phyloP scores from a whole-genome alignment of 2,113 vertebrate genomes.

The Desmodus rotundus region DNA sequence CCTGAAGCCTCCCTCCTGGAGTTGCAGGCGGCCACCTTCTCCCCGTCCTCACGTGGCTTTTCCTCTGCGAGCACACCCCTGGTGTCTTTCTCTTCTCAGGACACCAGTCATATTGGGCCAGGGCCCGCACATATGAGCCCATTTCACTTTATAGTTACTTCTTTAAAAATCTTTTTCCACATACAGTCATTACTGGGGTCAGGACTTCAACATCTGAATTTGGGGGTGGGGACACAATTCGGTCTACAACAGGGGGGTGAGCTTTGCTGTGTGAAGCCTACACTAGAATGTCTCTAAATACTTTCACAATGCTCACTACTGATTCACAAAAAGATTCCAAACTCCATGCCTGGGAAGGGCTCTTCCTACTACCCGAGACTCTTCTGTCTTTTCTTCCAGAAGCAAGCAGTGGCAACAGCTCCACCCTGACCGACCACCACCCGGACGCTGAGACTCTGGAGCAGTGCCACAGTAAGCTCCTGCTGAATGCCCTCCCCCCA shows the following conservation, averaged over 20 bases:
- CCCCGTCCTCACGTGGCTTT: accelerated
- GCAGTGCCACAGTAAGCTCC: constrained; percentile 78
- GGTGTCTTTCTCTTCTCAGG: background rate
- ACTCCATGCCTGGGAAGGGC: background rate
- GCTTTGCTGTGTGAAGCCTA: background rate
- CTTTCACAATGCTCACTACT: background rate
- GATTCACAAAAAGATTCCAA: background rate
- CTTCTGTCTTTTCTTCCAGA: constrained; percentile 59
- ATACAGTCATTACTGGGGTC: background rate
- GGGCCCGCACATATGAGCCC: background rate
- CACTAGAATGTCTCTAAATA: background rate
- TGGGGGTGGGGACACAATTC: background rate
- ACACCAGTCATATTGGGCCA: background rate
- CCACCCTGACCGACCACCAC: background rate
- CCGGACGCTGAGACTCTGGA: background rate
- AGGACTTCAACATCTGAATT: background rate
- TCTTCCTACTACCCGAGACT: background rate
- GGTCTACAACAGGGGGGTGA: background rate
- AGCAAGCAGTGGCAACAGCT: constrained; percentile 5
- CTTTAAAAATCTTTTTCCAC: background rate
- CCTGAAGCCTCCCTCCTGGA: background rate
- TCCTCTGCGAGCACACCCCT: background rate
- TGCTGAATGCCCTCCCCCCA: background rate
- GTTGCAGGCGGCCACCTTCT: too few relatives aligned
- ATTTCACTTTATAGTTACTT: background rate